Conservation (phyloP, 2,797 vertebrate species). For the Muscicapa comitata region DNA sequence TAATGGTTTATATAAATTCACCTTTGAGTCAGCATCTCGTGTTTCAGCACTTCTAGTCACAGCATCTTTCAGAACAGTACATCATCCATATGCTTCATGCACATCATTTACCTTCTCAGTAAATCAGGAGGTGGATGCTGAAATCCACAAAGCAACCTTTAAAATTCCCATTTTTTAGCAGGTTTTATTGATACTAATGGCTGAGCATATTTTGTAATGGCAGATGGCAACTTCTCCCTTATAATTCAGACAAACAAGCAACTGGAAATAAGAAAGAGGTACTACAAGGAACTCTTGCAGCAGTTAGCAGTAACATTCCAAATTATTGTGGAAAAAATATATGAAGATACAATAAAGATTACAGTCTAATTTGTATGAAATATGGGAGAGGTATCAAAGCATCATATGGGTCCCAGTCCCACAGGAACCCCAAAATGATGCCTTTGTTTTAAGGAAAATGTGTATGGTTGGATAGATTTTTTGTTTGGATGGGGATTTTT, state of each 20-base stretch:
- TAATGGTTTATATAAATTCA: slow-evolving; percentile 56
- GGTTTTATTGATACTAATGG: background rate
- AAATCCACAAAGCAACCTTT: background rate
- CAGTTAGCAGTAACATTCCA: background rate
- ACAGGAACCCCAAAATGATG: background rate
- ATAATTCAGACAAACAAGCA: background rate
- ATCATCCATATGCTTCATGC: slow-evolving; percentile 31
- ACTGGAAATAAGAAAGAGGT: background rate
- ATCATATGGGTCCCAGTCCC: background rate
- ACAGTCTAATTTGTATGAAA: background rate
- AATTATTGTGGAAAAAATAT: background rate
- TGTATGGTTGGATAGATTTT: background rate
- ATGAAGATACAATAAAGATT: background rate
- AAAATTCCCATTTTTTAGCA: background rate
- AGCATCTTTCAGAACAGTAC: slow-evolving; percentile 38
- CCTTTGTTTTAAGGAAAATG: background rate
- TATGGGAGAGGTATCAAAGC: background rate
- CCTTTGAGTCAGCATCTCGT: slow-evolving; percentile 66
- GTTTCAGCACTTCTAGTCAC: slow-evolving; percentile 59
- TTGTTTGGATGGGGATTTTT: background rate
- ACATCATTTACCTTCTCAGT: slow-evolving; percentile 16
- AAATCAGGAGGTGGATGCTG: slow-evolving; percentile 30
- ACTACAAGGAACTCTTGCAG: background rate
- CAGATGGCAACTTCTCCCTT: background rate
- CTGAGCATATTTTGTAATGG: background rate